Evolutionary conservation across 1,140 invertebrate genomes (phyloP), one percentile per base, ranked within the genome.

Genomic region (Drosophila littoralis): DNA sequence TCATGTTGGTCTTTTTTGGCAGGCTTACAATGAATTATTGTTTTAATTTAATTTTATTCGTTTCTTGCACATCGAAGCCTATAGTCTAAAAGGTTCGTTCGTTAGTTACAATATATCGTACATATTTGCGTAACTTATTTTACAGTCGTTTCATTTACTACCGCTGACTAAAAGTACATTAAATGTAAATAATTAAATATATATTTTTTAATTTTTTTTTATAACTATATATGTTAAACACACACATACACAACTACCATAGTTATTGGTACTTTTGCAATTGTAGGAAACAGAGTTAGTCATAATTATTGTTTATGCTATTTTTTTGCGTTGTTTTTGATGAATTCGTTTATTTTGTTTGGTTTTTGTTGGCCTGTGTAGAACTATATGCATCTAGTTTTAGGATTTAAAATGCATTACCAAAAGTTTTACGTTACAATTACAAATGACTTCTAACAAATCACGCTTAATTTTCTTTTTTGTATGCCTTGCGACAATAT

Each of bases 261-360:
- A 88, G 79, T 88, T 86, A 88, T 89, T 88, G 83, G 83, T 88
- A 88, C 77, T 82, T 79, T 77, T 77, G 79, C 81, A 84, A 88
- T 88, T 75, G 73, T 88, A 88, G 84, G 84, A 88, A 88, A 88
- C 84, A 88, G 84, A 88, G 84, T 88, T 88, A 86, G 83, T 86
- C 71, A 77, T 88, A 82, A 77, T 90, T 85, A 81, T 89, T 89
- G 85, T 88, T 90, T 88, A 77, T 66, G 42, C 81, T 90, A 84
- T 90, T 75, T 84, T n/a, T 33, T 60, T 65, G 45, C 57, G 64
- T 67, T 78, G 28, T 65, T 69, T 51, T 66, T 55, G 13, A 73
- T 67, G 46, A 59, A 61, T 68, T 75, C 43, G 63, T 70, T 48
- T 57, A 59, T 32, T 72, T 51, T 60, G 48, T 50, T 74, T 15